These are phyloP conservation scores for Periophthalmus magnuspinnatus DNA, from an alignment of 2,797 vertebrate species.

Conservation along the genomic window DNA sequence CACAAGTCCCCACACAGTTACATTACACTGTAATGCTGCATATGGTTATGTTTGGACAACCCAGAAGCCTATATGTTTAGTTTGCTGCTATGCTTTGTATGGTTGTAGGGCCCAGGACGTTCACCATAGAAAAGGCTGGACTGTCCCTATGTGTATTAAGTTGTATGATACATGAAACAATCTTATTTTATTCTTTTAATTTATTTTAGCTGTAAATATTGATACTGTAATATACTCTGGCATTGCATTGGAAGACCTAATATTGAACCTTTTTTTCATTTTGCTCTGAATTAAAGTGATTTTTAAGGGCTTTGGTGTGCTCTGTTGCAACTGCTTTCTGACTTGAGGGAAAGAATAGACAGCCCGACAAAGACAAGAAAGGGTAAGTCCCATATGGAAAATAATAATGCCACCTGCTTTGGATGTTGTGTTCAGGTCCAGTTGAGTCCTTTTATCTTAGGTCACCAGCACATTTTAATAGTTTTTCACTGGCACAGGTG, in stretches of 20 bases:
- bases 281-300: conserved; percentile 79
- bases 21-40: conserved; percentile 31
- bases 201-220: conserved; percentile 82
- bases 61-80: conserved; percentile 15
- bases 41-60: conserved; percentile 36
- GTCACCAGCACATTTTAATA: conserved; percentile 49
- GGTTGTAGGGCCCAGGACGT: conserved; percentile 26
- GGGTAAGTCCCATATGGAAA: conserved; percentile 18
- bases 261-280: conserved; percentile 51
- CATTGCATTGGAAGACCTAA: conserved; percentile 70
- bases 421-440: no score
- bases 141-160: conserved; percentile 36
- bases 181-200: conserved; percentile 60
- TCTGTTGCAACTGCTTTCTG: conserved; percentile 35
- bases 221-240: conserved; percentile 64
- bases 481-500: conserved; percentile 41
- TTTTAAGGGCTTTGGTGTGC: conserved; percentile 61
- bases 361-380: not conserved
- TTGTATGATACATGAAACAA: conserved; percentile 51
- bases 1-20: conserved; percentile 9
- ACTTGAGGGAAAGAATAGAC: conserved; percentile 7
- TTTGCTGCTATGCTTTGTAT: conserved; percentile 41
- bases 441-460: conserved; percentile 39
- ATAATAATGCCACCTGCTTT: conserved; percentile 17
- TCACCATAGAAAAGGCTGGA: not conserved